Evolutionary conservation across 2,888 invertebrate species (phyloP), one percentile per base, ranked within the genome.

Genomic region (Chymomyza caudatula): DNA sequence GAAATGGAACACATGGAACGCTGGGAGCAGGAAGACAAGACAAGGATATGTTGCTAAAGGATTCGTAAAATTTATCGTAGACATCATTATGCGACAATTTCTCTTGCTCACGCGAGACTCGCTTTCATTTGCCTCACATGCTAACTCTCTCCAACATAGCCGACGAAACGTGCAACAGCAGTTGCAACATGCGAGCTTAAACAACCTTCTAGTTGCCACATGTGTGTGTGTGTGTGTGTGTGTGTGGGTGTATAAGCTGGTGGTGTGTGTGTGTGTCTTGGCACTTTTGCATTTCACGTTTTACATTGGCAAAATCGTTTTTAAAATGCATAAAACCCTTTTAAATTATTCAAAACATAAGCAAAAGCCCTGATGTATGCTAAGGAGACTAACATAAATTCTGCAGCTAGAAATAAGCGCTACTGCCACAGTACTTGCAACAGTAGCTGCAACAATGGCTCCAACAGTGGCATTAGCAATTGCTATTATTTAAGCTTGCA

Each of bases 11-110:
- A 70, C 81, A 76, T 71, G 44, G n/a, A 44, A 37, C n/a, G 44
- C 44, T 11, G 44, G n/a, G n/a, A n/a, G n/a, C 20, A 55, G 25
- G 25, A 43, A 20, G 60, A n/a, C 44, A 54, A 52, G 60, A 63
- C 71, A 57, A 47, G 54, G 37, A 68, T 59, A 80, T 73, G 76
- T 70, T 66, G 66, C 65, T 70, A 54, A 60, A 70, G 83, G 80
- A 79, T 85, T 82, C 83, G 69, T 79, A 74, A 77, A 82, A 85
- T 85, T 82, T 79, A 85, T 85, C 72, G 77, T 82, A 79, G 77
- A 79, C 83, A 82, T 79, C 83, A 85, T 79, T 79, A 79, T 79
- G 77, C 77, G 69, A 85, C 77, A 74, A 79, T 85, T 85, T 79
- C 72, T 61, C 74, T 52, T 60, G 76, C 70, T 72, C 17, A 20